Evolutionary conservation across 2,113 vertebrate genomes (phyloP).

Genomic region (Oryctolagus cuniculus): DNA sequence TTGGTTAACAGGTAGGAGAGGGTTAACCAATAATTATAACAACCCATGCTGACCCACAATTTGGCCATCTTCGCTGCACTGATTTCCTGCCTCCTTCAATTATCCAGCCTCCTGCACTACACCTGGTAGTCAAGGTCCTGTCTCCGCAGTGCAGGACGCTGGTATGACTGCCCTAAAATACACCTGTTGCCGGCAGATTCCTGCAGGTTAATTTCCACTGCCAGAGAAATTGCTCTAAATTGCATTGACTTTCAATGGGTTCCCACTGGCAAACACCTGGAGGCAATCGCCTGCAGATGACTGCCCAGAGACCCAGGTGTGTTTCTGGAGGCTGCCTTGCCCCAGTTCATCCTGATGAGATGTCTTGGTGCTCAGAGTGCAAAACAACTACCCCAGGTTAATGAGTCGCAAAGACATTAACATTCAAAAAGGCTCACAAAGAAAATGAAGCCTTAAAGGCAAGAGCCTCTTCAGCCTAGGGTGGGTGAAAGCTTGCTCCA

Average conservation of each 20-base stretch:
- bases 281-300: slow-evolving; percentile 79
- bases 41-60: slow-evolving; percentile 49
- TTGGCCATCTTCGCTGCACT: slow-evolving; percentile 66
- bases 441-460: slow-evolving; percentile 74
- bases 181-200: slow-evolving; percentile 79
- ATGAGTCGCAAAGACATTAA: slow-evolving; percentile 76
- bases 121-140: slow-evolving; percentile 72
- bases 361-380: slow-evolving; percentile 73
- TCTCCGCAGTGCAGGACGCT: slow-evolving; percentile 24
- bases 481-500: background rate
- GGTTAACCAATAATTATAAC: slow-evolving; percentile 79
- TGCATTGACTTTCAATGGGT: slow-evolving; percentile 79
- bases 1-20: slow-evolving; percentile 65
- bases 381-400: slow-evolving; percentile 78
- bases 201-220: slow-evolving; percentile 82
- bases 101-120: slow-evolving; percentile 62
- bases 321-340: slow-evolving; percentile 69
- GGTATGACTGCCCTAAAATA: slow-evolving; percentile 70
- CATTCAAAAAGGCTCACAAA: slow-evolving; percentile 70
- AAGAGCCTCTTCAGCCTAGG: slow-evolving; percentile 25
- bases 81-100: slow-evolving; percentile 69
- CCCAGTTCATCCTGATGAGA: slow-evolving; percentile 73
- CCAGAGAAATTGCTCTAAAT: slow-evolving; percentile 83
- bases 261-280: slow-evolving; percentile 83
- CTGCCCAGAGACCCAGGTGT: slow-evolving; percentile 82